Evolutionary conservation across 2,888 invertebrate genomes (phyloP).

Genomic region (Geophilus truncorum): DNA sequence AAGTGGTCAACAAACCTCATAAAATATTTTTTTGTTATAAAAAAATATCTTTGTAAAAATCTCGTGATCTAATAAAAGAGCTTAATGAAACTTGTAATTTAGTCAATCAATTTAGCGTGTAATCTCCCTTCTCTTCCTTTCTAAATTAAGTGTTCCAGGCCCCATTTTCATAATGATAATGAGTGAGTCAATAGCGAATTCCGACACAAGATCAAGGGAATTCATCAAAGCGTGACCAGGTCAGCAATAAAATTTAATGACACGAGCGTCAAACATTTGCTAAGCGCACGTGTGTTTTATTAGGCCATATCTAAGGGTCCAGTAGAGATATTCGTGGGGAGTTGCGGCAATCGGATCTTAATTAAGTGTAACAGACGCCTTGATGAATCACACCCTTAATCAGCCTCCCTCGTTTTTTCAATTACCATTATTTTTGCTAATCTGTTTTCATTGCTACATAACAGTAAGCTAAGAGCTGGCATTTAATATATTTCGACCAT

Average conservation of each 20-base stretch:
- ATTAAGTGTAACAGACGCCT: not conserved
- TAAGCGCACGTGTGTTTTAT: not conserved
- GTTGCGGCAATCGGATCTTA: not conserved
- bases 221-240: not conserved
- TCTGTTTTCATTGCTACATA: not conserved
- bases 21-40: too few species aligned
- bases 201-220: not conserved
- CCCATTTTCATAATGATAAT: not conserved
- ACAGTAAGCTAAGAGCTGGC: not conserved
- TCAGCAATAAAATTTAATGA: not conserved
- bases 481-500: not conserved
- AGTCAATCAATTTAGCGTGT: too few species aligned
- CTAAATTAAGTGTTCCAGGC: too few species aligned
- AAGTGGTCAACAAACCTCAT: too few species aligned
- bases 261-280: not conserved
- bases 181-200: not conserved
- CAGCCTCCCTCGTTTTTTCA: not conserved
- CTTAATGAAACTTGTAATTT: too few species aligned
- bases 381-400: constrained; percentile 5
- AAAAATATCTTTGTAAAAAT: too few species aligned
- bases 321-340: not conserved
- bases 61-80: too few species aligned
- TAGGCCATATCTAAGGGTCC: not conserved
- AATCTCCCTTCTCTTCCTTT: too few species aligned
- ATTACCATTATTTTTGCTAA: not conserved